Percentiles rank a stretch among this genome's conserved stretches.
These are phyloP conservation scores for Chrysogorgia sp. DNA, from an alignment of 92 coral and sea anemone species.

Conservation along the genomic window DNA sequence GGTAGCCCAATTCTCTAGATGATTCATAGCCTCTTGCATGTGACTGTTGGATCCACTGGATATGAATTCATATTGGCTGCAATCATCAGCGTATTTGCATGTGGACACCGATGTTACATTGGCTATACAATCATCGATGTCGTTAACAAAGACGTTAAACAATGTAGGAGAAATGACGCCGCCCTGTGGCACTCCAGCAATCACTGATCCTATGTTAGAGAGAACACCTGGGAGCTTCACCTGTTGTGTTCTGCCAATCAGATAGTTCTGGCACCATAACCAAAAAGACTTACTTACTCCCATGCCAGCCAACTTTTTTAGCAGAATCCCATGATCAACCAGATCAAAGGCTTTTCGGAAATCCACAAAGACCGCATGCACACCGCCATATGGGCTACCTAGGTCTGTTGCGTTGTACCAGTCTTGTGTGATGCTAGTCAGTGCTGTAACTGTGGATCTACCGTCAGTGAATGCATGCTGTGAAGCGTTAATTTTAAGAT, in stretches of 20 bases:
- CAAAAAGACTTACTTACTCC: slow-evolving; percentile 38
- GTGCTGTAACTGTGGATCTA: slow-evolving; percentile 55
- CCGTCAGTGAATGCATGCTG: slow-evolving; percentile 53
- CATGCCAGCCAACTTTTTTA: slow-evolving; percentile 57
- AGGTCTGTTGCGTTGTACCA: slow-evolving; percentile 34
- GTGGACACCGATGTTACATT: neutral
- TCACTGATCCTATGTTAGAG: too few relatives aligned
- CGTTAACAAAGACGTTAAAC: slow-evolving; percentile 37
- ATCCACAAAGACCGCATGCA: slow-evolving; percentile 51
- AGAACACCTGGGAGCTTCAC: too few relatives aligned
- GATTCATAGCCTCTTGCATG: slow-evolving; percentile 40
- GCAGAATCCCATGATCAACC: slow-evolving; percentile 47
- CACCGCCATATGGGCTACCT: slow-evolving; percentile 14
- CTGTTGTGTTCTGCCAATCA: too few relatives aligned
- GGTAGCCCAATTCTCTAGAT: slow-evolving; percentile 28
- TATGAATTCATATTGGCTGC: slow-evolving; percentile 50
- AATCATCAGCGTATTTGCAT: slow-evolving; percentile 61
- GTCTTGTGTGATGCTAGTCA: slow-evolving; percentile 43
- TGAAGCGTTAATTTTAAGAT: slow-evolving; percentile 27
- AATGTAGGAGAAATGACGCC: too few relatives aligned
- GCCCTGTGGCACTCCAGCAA: too few relatives aligned
- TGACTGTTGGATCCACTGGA: slow-evolving; percentile 21
- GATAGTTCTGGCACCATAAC: too few relatives aligned
- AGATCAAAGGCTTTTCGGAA: slow-evolving; percentile 57
- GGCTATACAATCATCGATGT: slow-evolving; percentile 43